A percentile compares a stretch with the other conserved stretches of the same genome.
Conservation (phyloP, 37 sponge, comb jelly and placozoan species). For the Oscarella lobularis region DNA sequence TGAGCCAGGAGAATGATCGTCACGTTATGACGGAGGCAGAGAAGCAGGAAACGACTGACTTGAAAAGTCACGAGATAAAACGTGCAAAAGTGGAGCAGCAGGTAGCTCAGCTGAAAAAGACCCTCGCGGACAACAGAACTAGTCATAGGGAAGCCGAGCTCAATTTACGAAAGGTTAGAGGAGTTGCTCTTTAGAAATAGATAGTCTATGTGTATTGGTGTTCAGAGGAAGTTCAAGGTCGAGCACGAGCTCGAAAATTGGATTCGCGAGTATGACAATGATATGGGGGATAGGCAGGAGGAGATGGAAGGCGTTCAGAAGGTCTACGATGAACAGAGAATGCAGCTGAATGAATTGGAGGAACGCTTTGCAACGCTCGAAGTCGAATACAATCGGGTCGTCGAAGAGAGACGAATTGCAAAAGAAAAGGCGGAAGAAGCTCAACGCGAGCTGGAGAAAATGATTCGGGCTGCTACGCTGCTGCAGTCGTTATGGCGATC, state of each 20-base stretch:
- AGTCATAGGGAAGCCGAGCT: conserved; percentile 67
- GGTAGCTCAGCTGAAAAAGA: conserved; percentile 42
- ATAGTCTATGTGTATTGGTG: no score
- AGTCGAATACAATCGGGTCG: conserved; percentile 53
- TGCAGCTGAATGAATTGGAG: conserved; percentile 70
- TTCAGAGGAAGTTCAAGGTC: conserved; percentile 66
- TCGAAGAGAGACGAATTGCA: conserved; percentile 77
- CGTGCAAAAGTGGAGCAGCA: conserved; percentile 30
- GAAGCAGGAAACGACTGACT: conserved; percentile 38
- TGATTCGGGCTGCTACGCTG: conserved; percentile 45
- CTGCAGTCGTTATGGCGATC: conserved; percentile 63
- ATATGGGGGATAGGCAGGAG: conserved; percentile 87
- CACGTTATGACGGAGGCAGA: conserved; percentile 38
- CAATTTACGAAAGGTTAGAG: conserved; percentile 56
- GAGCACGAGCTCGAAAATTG: conserved; percentile 91
- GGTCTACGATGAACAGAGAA: conserved; percentile 49
- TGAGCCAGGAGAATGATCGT: conserved; percentile 51
- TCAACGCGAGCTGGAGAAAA: conserved; percentile 20
- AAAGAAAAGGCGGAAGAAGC: conserved; percentile 55
- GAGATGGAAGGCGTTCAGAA: conserved; percentile 38
- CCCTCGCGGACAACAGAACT: conserved; percentile 22
- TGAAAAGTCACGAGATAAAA: conserved; percentile 18
- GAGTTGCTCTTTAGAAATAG: no score
- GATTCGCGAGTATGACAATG: conserved; percentile 85
- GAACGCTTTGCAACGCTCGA: conserved; percentile 62